Percentiles rank a stretch among this genome's conserved stretches.
phyloP scores from a whole-genome alignment of 1,140 invertebrate genomes.

The Lethocerus indicus region DNA sequence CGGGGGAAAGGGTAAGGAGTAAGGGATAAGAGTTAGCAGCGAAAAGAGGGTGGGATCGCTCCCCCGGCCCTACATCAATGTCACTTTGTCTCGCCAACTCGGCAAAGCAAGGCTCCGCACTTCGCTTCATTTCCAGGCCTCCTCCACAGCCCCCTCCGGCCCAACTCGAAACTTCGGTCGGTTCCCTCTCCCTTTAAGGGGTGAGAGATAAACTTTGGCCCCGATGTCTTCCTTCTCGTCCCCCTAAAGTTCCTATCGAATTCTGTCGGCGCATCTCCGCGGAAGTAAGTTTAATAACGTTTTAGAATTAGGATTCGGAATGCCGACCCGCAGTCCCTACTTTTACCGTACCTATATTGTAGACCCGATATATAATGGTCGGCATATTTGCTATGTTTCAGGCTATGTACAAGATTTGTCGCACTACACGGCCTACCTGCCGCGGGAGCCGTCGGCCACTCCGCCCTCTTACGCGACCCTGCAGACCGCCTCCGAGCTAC shows the following conservation, averaged over 20 bases:
- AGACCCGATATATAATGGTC: neutral
- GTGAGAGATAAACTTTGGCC: too few species aligned
- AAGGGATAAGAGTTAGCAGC: too few species aligned
- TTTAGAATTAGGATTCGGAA: neutral
- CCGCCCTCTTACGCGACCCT: slow-evolving; percentile 43
- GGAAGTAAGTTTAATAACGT: too few species aligned
- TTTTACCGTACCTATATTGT: neutral
- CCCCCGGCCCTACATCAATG: slow-evolving; percentile 7
- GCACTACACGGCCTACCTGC: slow-evolving; percentile 20
- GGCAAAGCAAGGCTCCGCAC: neutral
- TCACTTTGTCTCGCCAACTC: slow-evolving; percentile 2
- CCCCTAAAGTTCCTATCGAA: too few species aligned
- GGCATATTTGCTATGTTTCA: slow-evolving; percentile 22
- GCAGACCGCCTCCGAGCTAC: slow-evolving; percentile 30
- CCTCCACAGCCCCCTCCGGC: too few species aligned
- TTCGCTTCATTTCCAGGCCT: slow-evolving; percentile 4
- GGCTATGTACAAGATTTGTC: slow-evolving; percentile 28
- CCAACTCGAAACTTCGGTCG: too few species aligned
- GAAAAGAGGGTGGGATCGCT: too few species aligned
- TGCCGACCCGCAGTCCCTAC: neutral
- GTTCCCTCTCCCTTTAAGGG: too few species aligned
- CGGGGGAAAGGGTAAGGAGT: too few species aligned
- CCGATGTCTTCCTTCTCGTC: too few species aligned
- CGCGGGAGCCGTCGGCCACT: slow-evolving; percentile 17
- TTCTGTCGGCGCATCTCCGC: too few species aligned